phyloP scores from a whole-genome alignment of 2,797 vertebrate genomes.

The Mormyrus hasselquistii region DNA sequence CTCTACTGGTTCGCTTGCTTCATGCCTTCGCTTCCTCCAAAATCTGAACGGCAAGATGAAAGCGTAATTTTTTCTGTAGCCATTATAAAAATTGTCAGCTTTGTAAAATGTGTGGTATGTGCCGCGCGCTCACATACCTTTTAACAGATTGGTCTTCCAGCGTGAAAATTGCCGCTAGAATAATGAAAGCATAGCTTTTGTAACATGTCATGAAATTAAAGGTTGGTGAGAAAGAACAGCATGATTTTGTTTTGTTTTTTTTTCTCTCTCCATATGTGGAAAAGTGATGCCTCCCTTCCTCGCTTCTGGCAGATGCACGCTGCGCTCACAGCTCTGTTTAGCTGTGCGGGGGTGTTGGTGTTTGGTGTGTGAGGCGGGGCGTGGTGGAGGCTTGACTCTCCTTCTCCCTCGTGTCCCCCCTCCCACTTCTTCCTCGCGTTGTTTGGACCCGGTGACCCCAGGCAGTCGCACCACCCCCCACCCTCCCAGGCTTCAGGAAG shows the following conservation, averaged over 20 bases:
- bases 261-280: neutral
- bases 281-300: neutral
- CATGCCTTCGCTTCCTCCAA: neutral
- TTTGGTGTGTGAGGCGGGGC: neutral
- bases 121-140: neutral
- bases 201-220: neutral
- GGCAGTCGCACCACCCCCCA: neutral
- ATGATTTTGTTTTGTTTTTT: neutral
- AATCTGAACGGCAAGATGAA: neutral
- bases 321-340: neutral
- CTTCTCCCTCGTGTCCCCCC: neutral
- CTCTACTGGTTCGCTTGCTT: neutral
- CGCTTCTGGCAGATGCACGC: neutral
- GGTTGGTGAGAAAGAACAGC: neutral
- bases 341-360: neutral
- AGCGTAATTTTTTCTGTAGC: neutral
- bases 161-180: neutral
- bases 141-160: neutral
- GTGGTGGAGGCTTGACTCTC: neutral
- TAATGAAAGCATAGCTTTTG: neutral
- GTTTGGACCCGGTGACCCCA: slow-evolving; percentile 9
- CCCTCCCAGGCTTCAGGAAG: neutral
- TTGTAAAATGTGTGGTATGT: neutral
- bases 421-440: neutral
- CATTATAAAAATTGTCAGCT: neutral